phyloP scores from a whole-genome alignment of 2,888 invertebrate genomes.

The Bruchidius siliquastri region DNA sequence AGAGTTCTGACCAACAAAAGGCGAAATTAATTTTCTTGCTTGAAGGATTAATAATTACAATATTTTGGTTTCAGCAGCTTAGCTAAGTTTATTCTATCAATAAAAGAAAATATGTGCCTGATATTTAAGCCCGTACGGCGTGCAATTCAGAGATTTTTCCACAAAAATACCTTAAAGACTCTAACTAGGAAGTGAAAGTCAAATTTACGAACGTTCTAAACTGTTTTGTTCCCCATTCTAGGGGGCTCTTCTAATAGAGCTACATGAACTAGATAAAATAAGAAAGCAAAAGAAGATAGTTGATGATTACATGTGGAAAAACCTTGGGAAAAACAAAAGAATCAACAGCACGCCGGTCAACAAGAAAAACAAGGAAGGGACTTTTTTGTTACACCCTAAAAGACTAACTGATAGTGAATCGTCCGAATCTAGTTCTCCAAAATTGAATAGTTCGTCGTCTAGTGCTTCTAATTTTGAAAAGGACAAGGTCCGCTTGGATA shows the following conservation, averaged over 20 bases:
- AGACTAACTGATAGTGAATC: conserved; percentile 1
- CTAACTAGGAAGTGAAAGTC: no score
- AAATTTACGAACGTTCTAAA: no score
- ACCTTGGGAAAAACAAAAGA: not conserved
- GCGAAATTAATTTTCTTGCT: no score
- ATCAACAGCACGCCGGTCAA: not conserved
- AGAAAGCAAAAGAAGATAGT: not conserved
- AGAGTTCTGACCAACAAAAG: no score
- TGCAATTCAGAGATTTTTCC: no score
- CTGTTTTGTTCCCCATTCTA: no score
- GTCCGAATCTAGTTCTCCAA: not conserved
- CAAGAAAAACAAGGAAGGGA: not conserved
- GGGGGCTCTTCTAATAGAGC: not conserved
- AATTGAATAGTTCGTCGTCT: not conserved
- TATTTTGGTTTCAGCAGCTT: no score
- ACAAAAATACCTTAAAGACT: no score
- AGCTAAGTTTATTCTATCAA: no score
- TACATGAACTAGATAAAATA: not conserved
- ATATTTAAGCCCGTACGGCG: no score
- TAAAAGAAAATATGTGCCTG: no score
- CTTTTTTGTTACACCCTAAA: not conserved
- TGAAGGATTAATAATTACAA: no score
- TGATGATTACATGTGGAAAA: not conserved
- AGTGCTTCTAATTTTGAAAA: not conserved
- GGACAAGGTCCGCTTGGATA: not conserved